Percentiles rank a stretch among this genome's conserved stretches.
Evolutionary conservation across 1,140 invertebrate genomes (phyloP).

Genomic region (Aphelenchoides fujianensis): DNA sequence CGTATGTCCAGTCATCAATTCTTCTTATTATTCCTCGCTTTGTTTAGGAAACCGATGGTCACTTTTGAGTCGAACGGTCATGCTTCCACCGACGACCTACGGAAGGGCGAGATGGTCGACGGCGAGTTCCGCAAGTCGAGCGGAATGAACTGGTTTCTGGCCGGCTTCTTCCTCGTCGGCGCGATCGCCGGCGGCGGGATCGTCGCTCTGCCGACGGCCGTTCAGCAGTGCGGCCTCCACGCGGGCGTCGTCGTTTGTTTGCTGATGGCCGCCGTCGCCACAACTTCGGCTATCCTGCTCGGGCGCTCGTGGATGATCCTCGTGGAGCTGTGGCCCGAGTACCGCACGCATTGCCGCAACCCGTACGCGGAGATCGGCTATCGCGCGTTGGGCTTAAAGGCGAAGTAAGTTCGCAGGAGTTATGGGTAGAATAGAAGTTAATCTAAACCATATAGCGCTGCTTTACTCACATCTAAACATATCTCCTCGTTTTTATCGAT

Average conservation of each 20-base stretch:
- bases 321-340: conserved; percentile 69
- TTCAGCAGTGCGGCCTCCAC: conserved; percentile 65
- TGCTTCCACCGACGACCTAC: too few species aligned
- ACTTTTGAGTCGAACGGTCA: too few species aligned
- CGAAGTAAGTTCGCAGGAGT: conserved; percentile 65
- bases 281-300: conserved; percentile 62
- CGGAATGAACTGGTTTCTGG: conserved; percentile 37
- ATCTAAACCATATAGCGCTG: conserved; percentile 20
- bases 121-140: not conserved
- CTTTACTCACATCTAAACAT: conserved; percentile 5
- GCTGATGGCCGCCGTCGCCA: conserved; percentile 19
- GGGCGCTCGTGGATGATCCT: conserved; percentile 73
- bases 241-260: conserved; percentile 42
- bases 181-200: conserved; percentile 74
- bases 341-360: conserved; percentile 68
- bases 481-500: not conserved
- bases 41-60: too few species aligned
- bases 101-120: not conserved
- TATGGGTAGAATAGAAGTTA: too few species aligned
- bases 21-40: too few species aligned
- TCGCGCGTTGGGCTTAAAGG: conserved; percentile 68
- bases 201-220: conserved; percentile 70
- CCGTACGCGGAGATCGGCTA: conserved; percentile 72
- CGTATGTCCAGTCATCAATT: too few species aligned
- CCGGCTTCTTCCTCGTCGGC: conserved; percentile 68